Base-by-base conservation (phyloP, 2,797 vertebrate genomes). In the Apogon hyalosoma region DNA sequence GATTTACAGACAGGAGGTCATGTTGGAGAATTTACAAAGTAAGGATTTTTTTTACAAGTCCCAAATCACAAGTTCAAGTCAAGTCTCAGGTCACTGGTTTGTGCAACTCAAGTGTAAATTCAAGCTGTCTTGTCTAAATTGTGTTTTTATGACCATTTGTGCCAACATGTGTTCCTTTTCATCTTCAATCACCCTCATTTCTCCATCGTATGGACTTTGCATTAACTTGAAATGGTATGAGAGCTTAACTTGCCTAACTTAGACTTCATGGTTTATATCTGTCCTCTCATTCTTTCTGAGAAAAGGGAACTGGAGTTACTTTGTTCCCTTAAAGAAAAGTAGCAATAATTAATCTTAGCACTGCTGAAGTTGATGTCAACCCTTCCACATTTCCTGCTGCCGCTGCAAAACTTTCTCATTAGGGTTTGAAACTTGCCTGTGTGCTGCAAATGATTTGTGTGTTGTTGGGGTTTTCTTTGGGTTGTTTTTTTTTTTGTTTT, bases 371-470 rank as follows among this genome's bases (percentile, higher is more conserved):
- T 57, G 4, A 11, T 66, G 45, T 47, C 69, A 63, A 58, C 3
- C 24, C 28, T 39, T 43, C 19, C 14, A 50, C n/a, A 5, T 46
- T 73, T 68, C 8, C 41, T 56, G 55, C 76, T 52, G 60, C 14
- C 4, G 0, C 38, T 60, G 45, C 43, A 74, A 62, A 66, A 57
- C 53, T 41, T 67, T 55, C 11, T 63, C 45, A 64, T 60, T 60
- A 69, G 49, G 47, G 19, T 57, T 28, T 49, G 28, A 59, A 68
- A 72, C 33, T 14, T 54, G 31, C 10, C 10, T 46, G 31, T 42
- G 13, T 15, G 51, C 12, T 9, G 19, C 16, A 60, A 51, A 64
- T 58, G 6, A 16, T 52, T 64, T 31, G 15, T 66, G 36, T 63
- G 24, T 24, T 33, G 5, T 33, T 4, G 5, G 36, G 10, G 1